Conservation (phyloP, 2,888 invertebrate genomes). For the Andrena minutula region DNA sequence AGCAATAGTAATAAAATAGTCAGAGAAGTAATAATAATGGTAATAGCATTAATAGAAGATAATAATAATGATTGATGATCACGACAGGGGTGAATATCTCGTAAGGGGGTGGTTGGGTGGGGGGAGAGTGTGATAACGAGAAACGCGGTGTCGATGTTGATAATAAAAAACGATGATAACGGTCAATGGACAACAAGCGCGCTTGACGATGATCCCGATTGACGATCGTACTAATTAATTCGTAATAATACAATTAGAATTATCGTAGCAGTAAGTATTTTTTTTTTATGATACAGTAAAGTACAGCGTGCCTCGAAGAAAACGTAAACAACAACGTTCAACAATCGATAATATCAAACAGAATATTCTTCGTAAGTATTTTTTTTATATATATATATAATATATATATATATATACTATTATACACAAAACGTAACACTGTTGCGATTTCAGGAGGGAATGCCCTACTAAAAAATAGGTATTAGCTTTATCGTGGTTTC, state of each 20-base stretch:
- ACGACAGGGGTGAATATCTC: constrained; percentile 35
- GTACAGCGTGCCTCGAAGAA: constrained; percentile 83
- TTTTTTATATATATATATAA: constrained; percentile 66
- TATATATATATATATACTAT: constrained; percentile 80
- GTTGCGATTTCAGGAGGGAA: constrained; percentile 68
- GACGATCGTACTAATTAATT: constrained; percentile 53
- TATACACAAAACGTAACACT: constrained; percentile 83
- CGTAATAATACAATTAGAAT: constrained; percentile 70
- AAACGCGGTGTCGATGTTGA: constrained; percentile 54
- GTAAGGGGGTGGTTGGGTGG: neutral
- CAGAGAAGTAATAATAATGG: constrained; percentile 50
- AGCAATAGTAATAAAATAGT: constrained; percentile 60
- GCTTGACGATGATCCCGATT: constrained; percentile 42
- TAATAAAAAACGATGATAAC: constrained; percentile 47
- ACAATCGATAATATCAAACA: constrained; percentile 85
- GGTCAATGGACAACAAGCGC: constrained; percentile 48
- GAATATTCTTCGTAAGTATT: constrained; percentile 79
- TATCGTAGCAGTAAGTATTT: constrained; percentile 74
- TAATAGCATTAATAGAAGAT: constrained; percentile 59
- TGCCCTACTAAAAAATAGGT: constrained; percentile 76
- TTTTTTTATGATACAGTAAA: constrained; percentile 81
- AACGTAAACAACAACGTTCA: constrained; percentile 84
- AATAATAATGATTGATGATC: constrained; percentile 56
- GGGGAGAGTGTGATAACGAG: constrained; percentile 40
- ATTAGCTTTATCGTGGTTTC: constrained; percentile 55